Evolutionary conservation across 1,140 invertebrate genomes (phyloP), one percentile per base, ranked within the genome.

Genomic region (Pomacea maculata): DNA sequence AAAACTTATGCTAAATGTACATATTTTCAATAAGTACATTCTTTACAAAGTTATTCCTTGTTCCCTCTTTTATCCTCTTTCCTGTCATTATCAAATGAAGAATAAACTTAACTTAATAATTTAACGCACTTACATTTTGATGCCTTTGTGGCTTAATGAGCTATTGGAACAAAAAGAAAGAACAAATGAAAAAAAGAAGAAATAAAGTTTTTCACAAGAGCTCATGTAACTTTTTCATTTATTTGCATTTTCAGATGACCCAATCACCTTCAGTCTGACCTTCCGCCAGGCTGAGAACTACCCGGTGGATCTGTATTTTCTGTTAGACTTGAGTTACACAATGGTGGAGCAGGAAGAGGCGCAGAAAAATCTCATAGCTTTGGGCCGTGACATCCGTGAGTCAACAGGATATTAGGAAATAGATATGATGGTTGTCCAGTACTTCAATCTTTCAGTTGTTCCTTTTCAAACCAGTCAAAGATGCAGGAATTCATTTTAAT

Each of bases 261-360:
- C 88, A 1, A 82, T 87, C 57, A 87, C 77, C n/a, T 88, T 90
- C 75, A 86, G 83, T 19, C 75, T 91, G 80, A 82, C 75, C 0
- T 98, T 96, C 90, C 94, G 95, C 0, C 95, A 97, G 92, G 96
- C 96, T 54, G 94, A 96, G 88, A 96, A 98, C 90, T 98, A 98
- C 90, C 97, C 97, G 0, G 96, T 99, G 10, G 97, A 99, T 93
- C 93, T 99, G 1, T 99, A 99, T 89, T 98, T 98, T 88, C 94
- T 99, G 85, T 97, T 98, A 96, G 97, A 98, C 90, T 92, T 98
- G 75, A 98, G 96, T 83, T 95, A 97, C 90, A 98, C 97, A 57
- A 98, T 99, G 97, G 94, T 95, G 87, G 65, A 78, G 45, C 95
- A 97, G 86, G 96, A 98, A 80, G 97, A 97, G 87, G 82, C 82